Evolutionary conservation across 2,113 vertebrate genomes (phyloP).

Genomic region (Miniopterus natalensis): DNA sequence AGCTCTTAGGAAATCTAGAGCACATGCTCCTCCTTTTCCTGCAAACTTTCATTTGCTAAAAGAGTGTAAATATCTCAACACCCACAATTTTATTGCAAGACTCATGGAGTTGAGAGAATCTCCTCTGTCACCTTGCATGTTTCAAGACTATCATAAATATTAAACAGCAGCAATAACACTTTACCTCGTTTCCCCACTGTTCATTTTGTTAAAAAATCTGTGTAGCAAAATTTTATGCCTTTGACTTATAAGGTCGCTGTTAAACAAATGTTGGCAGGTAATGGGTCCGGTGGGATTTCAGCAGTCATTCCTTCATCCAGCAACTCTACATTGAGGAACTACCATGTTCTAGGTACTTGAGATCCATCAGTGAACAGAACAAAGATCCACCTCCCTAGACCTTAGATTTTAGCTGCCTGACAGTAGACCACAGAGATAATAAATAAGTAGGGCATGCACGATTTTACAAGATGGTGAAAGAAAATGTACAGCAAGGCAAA

Average conservation of each 20-base stretch:
- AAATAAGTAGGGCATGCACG: neutral
- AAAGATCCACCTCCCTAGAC: neutral
- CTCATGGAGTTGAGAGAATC: neutral
- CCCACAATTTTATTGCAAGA: neutral
- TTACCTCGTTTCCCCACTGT: neutral
- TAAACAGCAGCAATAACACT: neutral
- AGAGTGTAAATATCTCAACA: neutral
- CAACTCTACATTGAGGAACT: neutral
- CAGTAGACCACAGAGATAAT: neutral
- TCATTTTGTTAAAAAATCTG: slow-evolving; percentile 48
- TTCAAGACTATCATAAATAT: neutral
- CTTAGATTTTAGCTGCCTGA: neutral
- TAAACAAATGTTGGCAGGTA: neutral
- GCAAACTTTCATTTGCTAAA: neutral
- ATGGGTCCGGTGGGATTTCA: neutral
- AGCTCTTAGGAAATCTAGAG: neutral
- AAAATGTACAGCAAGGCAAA: neutral
- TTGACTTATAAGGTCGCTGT: neutral
- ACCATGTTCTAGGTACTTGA: neutral
- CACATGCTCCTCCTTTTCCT: neutral
- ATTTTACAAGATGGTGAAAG: slow-evolving; percentile 20
- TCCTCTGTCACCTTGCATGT: neutral
- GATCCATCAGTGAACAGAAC: neutral
- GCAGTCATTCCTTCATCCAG: neutral
- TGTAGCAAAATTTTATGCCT: neutral